These are phyloP conservation scores for Pantherophis vulpinus DNA, from an alignment of 2,797 vertebrate genomes.

Conservation along the genomic window DNA sequence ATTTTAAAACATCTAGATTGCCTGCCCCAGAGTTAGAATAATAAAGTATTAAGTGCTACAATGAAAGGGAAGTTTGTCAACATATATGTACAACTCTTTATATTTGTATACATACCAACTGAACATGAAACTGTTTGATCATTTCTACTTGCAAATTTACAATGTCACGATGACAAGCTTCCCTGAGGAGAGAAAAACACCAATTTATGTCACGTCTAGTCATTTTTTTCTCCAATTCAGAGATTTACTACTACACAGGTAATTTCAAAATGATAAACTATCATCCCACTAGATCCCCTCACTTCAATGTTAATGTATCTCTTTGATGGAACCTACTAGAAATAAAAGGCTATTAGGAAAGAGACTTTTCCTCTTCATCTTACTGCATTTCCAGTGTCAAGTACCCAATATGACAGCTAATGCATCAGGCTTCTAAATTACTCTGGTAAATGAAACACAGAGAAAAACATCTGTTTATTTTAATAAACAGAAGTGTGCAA, in stretches of 20 bases:
- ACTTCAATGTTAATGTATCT: background rate
- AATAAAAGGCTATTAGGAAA: background rate
- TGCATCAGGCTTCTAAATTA: background rate
- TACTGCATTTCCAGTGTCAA: background rate
- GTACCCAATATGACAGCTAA: background rate
- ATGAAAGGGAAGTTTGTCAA: background rate
- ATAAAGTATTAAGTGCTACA: background rate
- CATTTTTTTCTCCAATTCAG: background rate
- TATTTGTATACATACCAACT: constrained; percentile 81
- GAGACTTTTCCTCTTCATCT: background rate
- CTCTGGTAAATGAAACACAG: background rate
- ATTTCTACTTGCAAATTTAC: constrained; percentile 98
- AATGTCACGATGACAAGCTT: constrained; percentile 90
- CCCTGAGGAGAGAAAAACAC: constrained; percentile 70
- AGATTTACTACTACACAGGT: background rate
- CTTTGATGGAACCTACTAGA: background rate
- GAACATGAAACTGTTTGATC: constrained; percentile 96
- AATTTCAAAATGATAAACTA: background rate
- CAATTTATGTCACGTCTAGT: constrained; percentile 13
- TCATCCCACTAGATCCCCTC: background rate
- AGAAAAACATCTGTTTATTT: background rate
- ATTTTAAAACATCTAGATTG: background rate
- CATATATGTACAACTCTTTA: constrained; percentile 5
- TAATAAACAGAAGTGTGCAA: background rate
- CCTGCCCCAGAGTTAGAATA: background rate